Evolutionary conservation across 1,140 invertebrate species (phyloP), one percentile per base, ranked within the genome.

Genomic region (Idris sp.): DNA sequence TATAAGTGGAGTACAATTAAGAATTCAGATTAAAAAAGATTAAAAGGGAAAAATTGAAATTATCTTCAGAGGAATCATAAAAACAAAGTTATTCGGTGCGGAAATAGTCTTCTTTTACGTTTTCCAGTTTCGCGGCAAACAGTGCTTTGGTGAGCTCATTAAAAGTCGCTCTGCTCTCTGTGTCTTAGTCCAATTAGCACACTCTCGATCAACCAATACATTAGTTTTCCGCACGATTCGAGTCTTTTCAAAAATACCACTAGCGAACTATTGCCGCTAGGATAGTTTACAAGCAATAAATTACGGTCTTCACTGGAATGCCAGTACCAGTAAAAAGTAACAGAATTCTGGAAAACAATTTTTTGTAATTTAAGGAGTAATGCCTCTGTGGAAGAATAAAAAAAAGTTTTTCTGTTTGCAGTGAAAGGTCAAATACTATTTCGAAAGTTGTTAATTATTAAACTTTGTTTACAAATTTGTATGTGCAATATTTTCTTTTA

Each of bases 161-260:
- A 72, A 64, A n/a, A 72, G 49, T 49, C 49, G 48, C 33, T 31
- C 58, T 56, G 53, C 41, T 56, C 56, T 11, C 35, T 54, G 54
- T 69, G 65, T 69, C 65, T 59, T 44, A 62, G 61, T 72, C 68
- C 68, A 73, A 73, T 73, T 73, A 73, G 68, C 44, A 48, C 40
- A 64, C 51, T 73, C 68, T 10, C 46, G 58, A 72, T 73, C 59
- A 53, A 22, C 51, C 33, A 58, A 64, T 73, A 51, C 58, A 72
- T 72, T 72, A 61, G 58, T 72, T 62, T 62, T 62, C 49, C 58
- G 58, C 49, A 61, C 58, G 68, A 72, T 54, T 72, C 58, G 51
- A 48, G 49, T 9, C 33, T 44, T 43, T 7, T 51, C 48, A 53
- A 72, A 72, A 72, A 72, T 72, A 72, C 58, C 49, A 43, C 68